These are phyloP conservation scores for Sisor rabdophorus DNA, from an alignment of 2,113 vertebrate genomes.

Conservation along the genomic window DNA sequence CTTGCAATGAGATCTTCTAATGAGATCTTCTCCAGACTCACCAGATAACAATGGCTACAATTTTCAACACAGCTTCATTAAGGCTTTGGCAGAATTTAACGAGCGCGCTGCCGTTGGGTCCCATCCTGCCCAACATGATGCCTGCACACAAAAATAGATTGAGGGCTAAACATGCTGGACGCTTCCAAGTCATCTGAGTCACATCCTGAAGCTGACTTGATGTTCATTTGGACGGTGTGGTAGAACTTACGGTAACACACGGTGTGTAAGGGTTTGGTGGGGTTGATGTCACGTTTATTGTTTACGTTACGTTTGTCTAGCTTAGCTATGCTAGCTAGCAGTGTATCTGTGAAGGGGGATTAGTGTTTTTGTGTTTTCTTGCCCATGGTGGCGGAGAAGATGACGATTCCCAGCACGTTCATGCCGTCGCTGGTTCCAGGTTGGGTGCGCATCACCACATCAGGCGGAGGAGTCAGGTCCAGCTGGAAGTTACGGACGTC, in stretches of 20 bases:
- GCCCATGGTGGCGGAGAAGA: conserved; percentile 98
- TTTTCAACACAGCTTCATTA: conserved; percentile 93
- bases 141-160: conserved; percentile 66
- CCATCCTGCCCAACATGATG: conserved; percentile 96
- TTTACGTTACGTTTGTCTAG: too few species aligned
- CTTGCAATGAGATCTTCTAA: too few species aligned
- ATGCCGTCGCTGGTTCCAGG: conserved; percentile 91
- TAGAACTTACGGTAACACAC: neutral
- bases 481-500: conserved; percentile 87
- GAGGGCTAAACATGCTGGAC: too few species aligned
- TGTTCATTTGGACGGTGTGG: neutral
- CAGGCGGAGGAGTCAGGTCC: conserved; percentile 88
- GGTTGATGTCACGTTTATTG: too few species aligned
- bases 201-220: neutral
- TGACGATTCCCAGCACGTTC: conserved; percentile 96
- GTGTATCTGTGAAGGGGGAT: neutral
- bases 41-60: conserved; percentile 94
- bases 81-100: conserved; percentile 97
- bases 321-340: too few species aligned
- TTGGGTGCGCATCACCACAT: conserved; percentile 82
- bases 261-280: too few species aligned
- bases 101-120: conserved; percentile 84
- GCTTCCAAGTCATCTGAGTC: neutral
- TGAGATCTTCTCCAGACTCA: conserved; percentile 56
- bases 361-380: conserved; percentile 27